These are phyloP conservation scores for Liposcelis brunnea DNA, from an alignment of 2,888 invertebrate genomes.

Conservation along the genomic window DNA sequence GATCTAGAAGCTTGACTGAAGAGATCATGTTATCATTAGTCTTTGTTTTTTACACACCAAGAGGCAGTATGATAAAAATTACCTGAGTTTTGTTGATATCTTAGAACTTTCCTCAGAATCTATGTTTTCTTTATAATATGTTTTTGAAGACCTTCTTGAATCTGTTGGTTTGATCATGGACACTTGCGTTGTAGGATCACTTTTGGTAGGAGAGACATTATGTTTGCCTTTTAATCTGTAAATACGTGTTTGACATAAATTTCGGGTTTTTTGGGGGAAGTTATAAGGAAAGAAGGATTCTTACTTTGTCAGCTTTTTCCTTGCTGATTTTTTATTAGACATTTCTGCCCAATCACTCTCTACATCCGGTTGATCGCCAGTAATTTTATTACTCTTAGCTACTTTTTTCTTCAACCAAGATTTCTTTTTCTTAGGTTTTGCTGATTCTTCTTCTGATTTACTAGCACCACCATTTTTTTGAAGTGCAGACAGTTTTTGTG, in stretches of 20 bases:
- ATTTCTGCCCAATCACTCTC: neutral
- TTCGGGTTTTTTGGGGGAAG: too few species aligned
- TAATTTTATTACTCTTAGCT: constrained; percentile 14
- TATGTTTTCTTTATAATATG: constrained; percentile 4
- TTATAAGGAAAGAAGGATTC: neutral
- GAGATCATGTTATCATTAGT: neutral
- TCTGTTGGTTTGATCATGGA: neutral
- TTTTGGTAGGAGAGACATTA: too few species aligned
- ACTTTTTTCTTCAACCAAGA: constrained; percentile 22
- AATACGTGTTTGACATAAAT: too few species aligned
- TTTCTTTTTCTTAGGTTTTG: constrained; percentile 18
- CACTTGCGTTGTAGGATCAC: neutral
- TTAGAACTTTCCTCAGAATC: too few species aligned
- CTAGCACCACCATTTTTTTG: constrained; percentile 19
- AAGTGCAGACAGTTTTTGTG: constrained; percentile 38
- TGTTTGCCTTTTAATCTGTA: too few species aligned
- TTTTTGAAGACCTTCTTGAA: constrained; percentile 1
- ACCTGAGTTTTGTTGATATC: too few species aligned
- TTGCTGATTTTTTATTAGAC: neutral
- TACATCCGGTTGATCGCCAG: constrained; percentile 1
- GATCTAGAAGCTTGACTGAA: constrained; percentile 23
- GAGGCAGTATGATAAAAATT: too few species aligned
- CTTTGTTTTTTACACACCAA: too few species aligned
- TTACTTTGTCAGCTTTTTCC: neutral
- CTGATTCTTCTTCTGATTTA: constrained; percentile 17